These are phyloP conservation scores for Macrosiphum euphorbiae DNA, from an alignment of 2,888 invertebrate species.

Conservation along the genomic window DNA sequence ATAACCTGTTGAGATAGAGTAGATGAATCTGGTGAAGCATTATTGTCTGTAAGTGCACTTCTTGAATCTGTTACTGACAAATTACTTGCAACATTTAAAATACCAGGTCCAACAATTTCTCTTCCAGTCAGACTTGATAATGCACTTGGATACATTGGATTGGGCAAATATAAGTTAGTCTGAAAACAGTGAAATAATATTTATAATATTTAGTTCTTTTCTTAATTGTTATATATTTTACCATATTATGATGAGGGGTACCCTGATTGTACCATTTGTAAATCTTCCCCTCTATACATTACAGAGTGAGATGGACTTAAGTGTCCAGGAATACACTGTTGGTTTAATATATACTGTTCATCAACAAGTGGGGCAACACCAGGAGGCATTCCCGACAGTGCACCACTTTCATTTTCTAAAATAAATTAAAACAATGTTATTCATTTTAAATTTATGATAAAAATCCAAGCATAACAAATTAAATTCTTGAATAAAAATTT, in stretches of 20 bases:
- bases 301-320: conserved; percentile 74
- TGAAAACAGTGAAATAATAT: not conserved
- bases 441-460: not conserved
- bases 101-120: conserved; percentile 74
- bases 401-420: conserved; percentile 70
- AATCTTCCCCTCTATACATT: conserved; percentile 85
- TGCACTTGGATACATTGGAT: conserved; percentile 56
- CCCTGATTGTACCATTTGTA: conserved; percentile 84
- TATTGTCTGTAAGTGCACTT: conserved; percentile 82
- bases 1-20: conserved; percentile 77
- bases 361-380: conserved; percentile 75
- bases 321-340: conserved; percentile 79
- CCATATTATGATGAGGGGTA: conserved; percentile 83
- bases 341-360: conserved; percentile 84
- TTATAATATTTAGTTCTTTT: not conserved
- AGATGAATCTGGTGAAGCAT: conserved; percentile 82
- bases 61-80: conserved; percentile 78
- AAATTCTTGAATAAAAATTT: not conserved
- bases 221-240: conserved; percentile 71
- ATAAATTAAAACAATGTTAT: conserved; percentile 13
- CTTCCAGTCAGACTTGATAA: conserved; percentile 51
- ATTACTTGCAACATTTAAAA: conserved; percentile 77
- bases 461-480: not conserved
- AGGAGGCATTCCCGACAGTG: conserved; percentile 73
- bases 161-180: conserved; percentile 53